These are phyloP conservation scores for Malurus cyaneus DNA, from an alignment of 2,113 vertebrate species.

Conservation along the genomic window DNA sequence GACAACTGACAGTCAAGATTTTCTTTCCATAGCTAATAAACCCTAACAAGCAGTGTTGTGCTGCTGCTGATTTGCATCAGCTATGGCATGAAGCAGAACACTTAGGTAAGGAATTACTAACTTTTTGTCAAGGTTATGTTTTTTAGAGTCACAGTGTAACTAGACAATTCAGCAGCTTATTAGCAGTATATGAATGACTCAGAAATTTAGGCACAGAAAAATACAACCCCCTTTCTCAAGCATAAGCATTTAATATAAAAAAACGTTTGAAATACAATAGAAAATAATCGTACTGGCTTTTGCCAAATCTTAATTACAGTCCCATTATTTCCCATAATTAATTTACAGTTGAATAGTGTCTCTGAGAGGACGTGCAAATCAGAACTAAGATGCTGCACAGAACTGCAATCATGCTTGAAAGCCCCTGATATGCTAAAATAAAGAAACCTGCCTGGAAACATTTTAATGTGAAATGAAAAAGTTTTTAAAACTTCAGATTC, in stretches of 20 bases:
- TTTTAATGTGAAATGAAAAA: background rate
- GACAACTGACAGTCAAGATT: rapidly evolving
- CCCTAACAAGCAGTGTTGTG: background rate
- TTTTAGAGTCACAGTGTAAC: background rate
- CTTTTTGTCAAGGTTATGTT: background rate
- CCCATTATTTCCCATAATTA: slow-evolving; percentile 29
- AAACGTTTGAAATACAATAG: background rate
- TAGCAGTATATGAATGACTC: background rate
- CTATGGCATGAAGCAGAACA: background rate
- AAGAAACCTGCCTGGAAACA: background rate
- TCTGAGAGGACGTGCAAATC: slow-evolving; percentile 17
- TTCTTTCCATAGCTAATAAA: background rate
- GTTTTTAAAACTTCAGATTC: background rate
- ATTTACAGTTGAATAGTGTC: slow-evolving; percentile 17
- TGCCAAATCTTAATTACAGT: slow-evolving; percentile 7
- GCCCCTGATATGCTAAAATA: background rate
- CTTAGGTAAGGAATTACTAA: background rate
- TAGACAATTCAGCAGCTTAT: background rate
- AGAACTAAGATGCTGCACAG: background rate
- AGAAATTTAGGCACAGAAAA: background rate
- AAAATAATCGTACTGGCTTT: background rate
- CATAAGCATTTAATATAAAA: background rate
- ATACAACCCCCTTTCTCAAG: rapidly evolving
- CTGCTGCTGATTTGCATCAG: background rate
- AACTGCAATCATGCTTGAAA: background rate